These are phyloP conservation scores for Bembecia ichneumoniformis DNA, from an alignment of 2,888 invertebrate genomes.

Conservation along the genomic window DNA sequence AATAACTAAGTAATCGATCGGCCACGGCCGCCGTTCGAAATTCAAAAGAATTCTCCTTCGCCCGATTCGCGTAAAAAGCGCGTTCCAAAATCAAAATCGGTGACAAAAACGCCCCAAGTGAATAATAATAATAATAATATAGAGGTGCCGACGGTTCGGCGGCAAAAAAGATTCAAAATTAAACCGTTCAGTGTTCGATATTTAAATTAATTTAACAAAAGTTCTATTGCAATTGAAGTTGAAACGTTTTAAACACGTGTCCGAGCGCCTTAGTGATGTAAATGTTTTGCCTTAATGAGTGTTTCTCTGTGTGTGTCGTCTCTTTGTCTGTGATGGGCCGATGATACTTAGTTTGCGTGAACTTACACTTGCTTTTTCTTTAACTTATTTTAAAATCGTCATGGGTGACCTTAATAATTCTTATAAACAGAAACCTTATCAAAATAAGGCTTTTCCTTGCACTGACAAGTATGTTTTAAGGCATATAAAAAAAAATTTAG, in stretches of 20 bases:
- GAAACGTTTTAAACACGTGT: conserved; percentile 35
- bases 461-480: too few species aligned
- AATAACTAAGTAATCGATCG: conserved; percentile 37
- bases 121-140: conserved; percentile 8
- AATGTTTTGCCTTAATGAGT: conserved; percentile 66
- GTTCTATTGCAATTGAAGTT: conserved; percentile 29
- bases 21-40: conserved; percentile 32
- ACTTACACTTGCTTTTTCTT: background rate
- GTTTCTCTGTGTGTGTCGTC: conserved; percentile 47
- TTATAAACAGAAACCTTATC: too few species aligned
- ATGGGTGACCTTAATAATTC: too few species aligned
- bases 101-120: conserved; percentile 25
- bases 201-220: conserved; percentile 35
- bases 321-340: conserved; percentile 30
- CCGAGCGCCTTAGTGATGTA: conserved; percentile 50
- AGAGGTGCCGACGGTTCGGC: conserved; percentile 22
- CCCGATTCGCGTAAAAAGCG: conserved; percentile 48
- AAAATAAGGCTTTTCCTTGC: too few species aligned
- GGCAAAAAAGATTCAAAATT: conserved; percentile 31
- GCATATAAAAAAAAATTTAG: too few species aligned
- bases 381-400: background rate
- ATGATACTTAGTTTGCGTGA: conserved; percentile 26
- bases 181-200: conserved; percentile 17
- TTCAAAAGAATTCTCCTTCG: conserved; percentile 44
- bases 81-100: conserved; percentile 33